Percentiles rank a stretch among this genome's conserved stretches.
Evolutionary conservation across 2,888 invertebrate genomes (phyloP).

Genomic region (Amblyteles armatorius): DNA sequence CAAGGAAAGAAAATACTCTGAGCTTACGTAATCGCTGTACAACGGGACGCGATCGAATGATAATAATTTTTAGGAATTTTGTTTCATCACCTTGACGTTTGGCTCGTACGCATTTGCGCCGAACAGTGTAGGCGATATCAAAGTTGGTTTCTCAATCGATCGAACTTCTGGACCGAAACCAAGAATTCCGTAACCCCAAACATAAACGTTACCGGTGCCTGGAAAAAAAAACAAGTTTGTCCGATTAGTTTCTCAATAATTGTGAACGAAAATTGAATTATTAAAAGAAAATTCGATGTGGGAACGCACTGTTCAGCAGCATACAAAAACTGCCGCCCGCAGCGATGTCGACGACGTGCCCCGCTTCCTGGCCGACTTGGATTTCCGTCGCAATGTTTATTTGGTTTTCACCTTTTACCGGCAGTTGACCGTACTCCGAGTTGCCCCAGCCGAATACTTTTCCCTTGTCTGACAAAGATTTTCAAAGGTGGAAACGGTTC

Average conservation of each 20-base stretch:
- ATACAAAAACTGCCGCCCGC: slow-evolving; percentile 95
- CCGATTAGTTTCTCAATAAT: neutral
- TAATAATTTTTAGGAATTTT: too few relatives aligned
- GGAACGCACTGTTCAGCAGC: slow-evolving; percentile 90
- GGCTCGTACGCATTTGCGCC: slow-evolving; percentile 94
- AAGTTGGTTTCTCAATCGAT: slow-evolving; percentile 88
- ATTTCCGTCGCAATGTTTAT: slow-evolving; percentile 90
- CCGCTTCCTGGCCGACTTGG: slow-evolving; percentile 88
- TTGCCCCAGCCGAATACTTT: slow-evolving; percentile 99
- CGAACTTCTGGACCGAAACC: slow-evolving; percentile 94
- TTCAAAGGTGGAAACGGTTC: slow-evolving; percentile 38
- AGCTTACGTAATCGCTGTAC: too few relatives aligned
- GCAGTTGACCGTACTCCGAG: slow-evolving; percentile 95
- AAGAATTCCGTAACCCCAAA: slow-evolving; percentile 97
- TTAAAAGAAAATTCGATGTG: neutral
- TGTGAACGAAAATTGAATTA: neutral
- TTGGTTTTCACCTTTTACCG: slow-evolving; percentile 87
- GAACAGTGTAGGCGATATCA: slow-evolving; percentile 93
- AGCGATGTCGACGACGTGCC: slow-evolving; percentile 92
- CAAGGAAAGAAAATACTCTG: too few relatives aligned
- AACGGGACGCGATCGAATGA: too few relatives aligned
- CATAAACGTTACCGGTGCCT: slow-evolving; percentile 94
- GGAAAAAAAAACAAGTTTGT: too few relatives aligned
- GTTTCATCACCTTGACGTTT: slow-evolving; percentile 83
- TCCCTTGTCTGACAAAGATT: slow-evolving; percentile 89